Percentiles rank a stretch among this genome's conserved stretches.
Evolutionary conservation across 2,113 vertebrate genomes (phyloP).

Genomic region (Petrocephalus microphthalmus): DNA sequence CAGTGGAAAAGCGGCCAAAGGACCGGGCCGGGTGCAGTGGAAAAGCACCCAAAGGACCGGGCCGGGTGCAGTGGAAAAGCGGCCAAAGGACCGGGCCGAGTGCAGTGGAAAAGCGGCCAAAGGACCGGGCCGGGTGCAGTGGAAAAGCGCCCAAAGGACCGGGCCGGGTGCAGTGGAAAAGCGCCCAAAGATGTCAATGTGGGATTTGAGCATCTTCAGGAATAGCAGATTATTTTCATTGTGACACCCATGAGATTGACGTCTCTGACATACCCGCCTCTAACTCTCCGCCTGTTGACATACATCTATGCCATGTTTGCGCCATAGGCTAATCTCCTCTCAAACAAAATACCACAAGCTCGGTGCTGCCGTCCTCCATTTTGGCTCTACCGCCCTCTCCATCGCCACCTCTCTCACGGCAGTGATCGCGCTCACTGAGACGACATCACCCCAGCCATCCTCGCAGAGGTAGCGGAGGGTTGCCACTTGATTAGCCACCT

Average conservation of each 20-base stretch:
- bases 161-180: not conserved
- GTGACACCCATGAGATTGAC: not conserved
- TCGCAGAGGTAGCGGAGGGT: not conserved
- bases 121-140: no score
- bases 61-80: no score
- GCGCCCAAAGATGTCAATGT: not conserved
- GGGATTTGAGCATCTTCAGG: not conserved
- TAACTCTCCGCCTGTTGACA: not conserved
- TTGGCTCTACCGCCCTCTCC: not conserved
- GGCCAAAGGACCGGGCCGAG: no score
- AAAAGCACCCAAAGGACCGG: no score
- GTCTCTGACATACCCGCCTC: not conserved
- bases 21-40: no score
- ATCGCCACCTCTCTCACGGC: not conserved
- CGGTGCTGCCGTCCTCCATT: not conserved
- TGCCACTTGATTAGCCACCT: not conserved
- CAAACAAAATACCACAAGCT: not conserved
- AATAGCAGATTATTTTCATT: not conserved
- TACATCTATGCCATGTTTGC: not conserved
- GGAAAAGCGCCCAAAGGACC: not conserved
- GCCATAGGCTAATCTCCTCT: not conserved
- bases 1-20: no score
- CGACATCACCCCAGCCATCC: not conserved
- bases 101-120: no score
- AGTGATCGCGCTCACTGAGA: not conserved